Conservation (phyloP, 2,113 vertebrate genomes). For the Rattus rattus region DNA sequence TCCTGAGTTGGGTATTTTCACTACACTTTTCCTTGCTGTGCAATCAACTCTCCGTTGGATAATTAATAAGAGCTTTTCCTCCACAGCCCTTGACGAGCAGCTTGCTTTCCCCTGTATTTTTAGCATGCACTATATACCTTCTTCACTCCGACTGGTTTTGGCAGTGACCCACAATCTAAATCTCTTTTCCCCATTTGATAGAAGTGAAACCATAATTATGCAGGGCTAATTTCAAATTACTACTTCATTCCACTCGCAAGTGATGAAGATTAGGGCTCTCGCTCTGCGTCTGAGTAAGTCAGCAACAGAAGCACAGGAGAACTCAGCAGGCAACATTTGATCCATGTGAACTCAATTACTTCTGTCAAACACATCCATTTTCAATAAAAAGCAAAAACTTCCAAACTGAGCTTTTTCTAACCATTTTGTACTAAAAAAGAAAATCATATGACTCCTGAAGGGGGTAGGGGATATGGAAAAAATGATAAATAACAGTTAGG, state of each 20-base stretch:
- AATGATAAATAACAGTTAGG: conserved; percentile 73
- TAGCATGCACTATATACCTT: conserved; percentile 58
- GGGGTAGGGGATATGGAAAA: conserved; percentile 27
- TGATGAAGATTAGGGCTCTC: conserved; percentile 79
- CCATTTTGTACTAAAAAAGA: conserved; percentile 59
- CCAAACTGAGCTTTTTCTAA: conserved; percentile 61
- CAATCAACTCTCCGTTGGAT: conserved; percentile 86
- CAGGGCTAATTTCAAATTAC: conserved; percentile 76
- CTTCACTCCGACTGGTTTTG: conserved; percentile 68
- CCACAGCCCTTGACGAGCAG: conserved; percentile 65
- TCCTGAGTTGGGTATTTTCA: conserved; percentile 79
- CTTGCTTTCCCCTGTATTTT: conserved; percentile 67
- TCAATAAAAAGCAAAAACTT: conserved; percentile 76
- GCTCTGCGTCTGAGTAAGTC: conserved; percentile 72
- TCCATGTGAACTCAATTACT: conserved; percentile 78
- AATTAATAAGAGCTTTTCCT: conserved; percentile 84
- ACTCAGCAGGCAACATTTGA: conserved; percentile 75
- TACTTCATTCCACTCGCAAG: conserved; percentile 70
- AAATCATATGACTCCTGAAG: conserved; percentile 60
- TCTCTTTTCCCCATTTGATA: conserved; percentile 75
- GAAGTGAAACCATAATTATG: conserved; percentile 71
- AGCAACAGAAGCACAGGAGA: conserved; percentile 75
- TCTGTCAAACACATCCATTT: conserved; percentile 79
- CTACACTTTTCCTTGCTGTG: conserved; percentile 81
- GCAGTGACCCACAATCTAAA: conserved; percentile 74